phyloP scores from a whole-genome alignment of 2,888 invertebrate species.

The Rotaria sp. region DNA sequence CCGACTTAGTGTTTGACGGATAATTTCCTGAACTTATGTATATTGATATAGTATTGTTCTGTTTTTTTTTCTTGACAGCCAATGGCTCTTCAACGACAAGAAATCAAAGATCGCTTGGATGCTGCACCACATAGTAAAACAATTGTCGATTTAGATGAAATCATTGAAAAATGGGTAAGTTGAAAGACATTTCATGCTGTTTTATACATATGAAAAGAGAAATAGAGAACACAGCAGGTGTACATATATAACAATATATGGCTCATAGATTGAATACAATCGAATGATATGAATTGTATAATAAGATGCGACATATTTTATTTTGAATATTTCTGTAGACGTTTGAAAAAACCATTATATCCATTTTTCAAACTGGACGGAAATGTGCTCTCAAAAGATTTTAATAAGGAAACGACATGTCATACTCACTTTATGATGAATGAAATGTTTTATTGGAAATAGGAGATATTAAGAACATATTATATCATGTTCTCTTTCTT shows the following conservation, averaged over 20 bases:
- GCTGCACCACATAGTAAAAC: not conserved
- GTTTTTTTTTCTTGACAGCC: not conserved
- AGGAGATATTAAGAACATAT: not conserved
- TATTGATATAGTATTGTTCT: not conserved
- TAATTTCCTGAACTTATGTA: not conserved
- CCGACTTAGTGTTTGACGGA: not conserved
- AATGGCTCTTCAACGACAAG: not conserved
- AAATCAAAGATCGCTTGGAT: not conserved
- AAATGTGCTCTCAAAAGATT: not conserved
- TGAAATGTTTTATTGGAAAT: not conserved
- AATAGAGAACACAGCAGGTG: not conserved
- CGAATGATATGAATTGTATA: not conserved
- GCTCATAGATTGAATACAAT: not conserved
- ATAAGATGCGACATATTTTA: not conserved
- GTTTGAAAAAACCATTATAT: not conserved
- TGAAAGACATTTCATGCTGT: not conserved
- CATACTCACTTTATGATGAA: not conserved
- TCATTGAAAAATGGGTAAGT: constrained; percentile 39
- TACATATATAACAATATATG: not conserved
- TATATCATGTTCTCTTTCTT: not conserved
- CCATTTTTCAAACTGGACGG: not conserved
- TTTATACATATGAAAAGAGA: not conserved
- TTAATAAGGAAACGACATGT: not conserved
- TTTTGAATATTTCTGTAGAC: not conserved
- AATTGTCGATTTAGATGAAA: constrained; percentile 38